phyloP scores from a whole-genome alignment of 2,888 invertebrate species.

The Limnephilus lunatus region DNA sequence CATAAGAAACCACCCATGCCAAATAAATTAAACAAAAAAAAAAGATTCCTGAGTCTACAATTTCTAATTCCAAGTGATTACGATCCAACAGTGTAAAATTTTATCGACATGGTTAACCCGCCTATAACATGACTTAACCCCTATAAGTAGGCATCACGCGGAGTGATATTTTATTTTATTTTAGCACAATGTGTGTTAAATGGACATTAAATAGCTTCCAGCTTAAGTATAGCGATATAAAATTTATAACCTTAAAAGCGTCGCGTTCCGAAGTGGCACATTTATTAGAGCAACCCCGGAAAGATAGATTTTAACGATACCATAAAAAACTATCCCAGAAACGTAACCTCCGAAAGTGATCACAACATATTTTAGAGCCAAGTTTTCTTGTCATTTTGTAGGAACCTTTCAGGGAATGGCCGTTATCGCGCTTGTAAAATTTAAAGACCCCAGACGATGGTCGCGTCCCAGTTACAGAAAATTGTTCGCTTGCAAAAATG shows the following conservation, averaged over 20 bases:
- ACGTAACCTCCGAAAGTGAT: conserved; percentile 33
- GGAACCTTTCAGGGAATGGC: conserved; percentile 21
- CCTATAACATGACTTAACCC: background rate
- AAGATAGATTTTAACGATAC: conserved; percentile 25
- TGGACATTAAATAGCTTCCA: conserved; percentile 23
- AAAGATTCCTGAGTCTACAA: background rate
- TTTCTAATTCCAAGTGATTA: background rate
- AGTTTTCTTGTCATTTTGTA: conserved; percentile 31
- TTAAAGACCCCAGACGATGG: conserved; percentile 27
- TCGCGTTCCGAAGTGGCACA: conserved; percentile 10
- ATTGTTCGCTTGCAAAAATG: background rate
- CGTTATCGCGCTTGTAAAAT: conserved; percentile 47
- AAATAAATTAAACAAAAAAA: no score
- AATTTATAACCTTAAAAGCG: conserved; percentile 30
- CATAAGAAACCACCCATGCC: no score
- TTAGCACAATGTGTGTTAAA: conserved; percentile 9
- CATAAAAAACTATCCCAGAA: conserved; percentile 39
- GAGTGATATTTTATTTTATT: background rate
- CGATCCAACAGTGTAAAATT: background rate
- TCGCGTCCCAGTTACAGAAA: background rate
- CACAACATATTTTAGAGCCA: conserved; percentile 15
- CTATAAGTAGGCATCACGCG: background rate
- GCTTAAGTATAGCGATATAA: background rate
- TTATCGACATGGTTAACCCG: background rate
- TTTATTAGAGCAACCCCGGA: background rate